Evolutionary conservation across 35 echinoderm and acorn worm species (phyloP), one percentile per base, ranked within the genome.

Genomic region (Stichopus chloronotus): DNA sequence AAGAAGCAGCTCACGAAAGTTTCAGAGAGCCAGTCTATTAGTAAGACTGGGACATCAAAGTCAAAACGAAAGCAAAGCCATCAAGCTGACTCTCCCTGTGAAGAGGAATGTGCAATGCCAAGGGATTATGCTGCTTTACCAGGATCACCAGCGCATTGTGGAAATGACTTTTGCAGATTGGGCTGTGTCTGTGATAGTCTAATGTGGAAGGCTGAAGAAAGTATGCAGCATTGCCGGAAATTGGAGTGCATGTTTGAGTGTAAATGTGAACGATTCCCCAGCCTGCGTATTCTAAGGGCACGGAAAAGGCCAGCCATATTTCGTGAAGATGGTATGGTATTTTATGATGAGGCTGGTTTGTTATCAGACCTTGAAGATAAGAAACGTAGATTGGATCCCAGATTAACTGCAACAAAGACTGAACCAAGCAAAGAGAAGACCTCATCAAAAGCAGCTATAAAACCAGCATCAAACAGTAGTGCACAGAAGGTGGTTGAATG

Each of bases 171-270:
- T 63, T 98, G 96, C 80, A 88, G 96, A 11, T 58, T 98, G 63
- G 96, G 96, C 23, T 98, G 96, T 86, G 76, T 98, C 25, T 98
- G 96, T 84, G 84, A 68, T 19, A 96, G 94, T 79, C 78, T 98
- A 12, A 63, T 94, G 9, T 25, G 54, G 8, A 79, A 74, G 6
- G 17, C 12, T 24, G 61, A 56, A 53, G 86, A 87, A 9, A 69
- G 68, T 17, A 54, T 69, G n/a, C 86, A 84, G 56, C 96, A 98
- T 82, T 98, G 96, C 57, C 57, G 91, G 21, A 95, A 98, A 91
- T 8, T 72, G 23, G 94, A 92, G 43, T 98, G 96, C 80, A 98
- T 98, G 94, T 86, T 98, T n/a, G 72, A 95, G 78, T 98, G 96
- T 55, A 68, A 60, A 4, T 98, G 96, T 87, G 78, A 90, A 76